Percentiles rank a stretch among this genome's conserved stretches.
Conservation (phyloP, 2,888 invertebrate species). For the Epicampocera succincta region DNA sequence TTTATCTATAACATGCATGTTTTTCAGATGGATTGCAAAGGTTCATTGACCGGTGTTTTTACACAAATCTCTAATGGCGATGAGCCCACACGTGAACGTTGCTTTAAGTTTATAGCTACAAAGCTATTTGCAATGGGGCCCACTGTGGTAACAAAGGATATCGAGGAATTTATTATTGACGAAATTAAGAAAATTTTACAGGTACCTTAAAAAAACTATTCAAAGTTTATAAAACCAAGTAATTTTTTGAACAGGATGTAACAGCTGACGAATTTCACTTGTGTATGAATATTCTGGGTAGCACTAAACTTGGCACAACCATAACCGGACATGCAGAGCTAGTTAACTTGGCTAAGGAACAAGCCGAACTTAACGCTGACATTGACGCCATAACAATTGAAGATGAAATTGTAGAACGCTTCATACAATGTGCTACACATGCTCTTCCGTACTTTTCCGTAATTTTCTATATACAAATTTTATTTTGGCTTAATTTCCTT, state of each 20-base stretch:
- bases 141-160: constrained; percentile 90
- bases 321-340: constrained; percentile 93
- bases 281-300: constrained; percentile 92
- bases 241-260: constrained; percentile 85
- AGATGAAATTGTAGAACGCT: constrained; percentile 88
- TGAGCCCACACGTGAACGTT: constrained; percentile 91
- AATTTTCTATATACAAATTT: constrained; percentile 79
- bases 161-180: constrained; percentile 91
- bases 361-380: constrained; percentile 90
- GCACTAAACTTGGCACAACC: constrained; percentile 91
- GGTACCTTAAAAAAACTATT: constrained; percentile 81
- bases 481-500: background rate
- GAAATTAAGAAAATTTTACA: constrained; percentile 93
- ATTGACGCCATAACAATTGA: constrained; percentile 82
- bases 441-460: constrained; percentile 94
- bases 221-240: background rate
- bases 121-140: constrained; percentile 91
- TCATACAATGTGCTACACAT: constrained; percentile 93
- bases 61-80: constrained; percentile 87
- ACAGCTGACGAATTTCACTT: constrained; percentile 95
- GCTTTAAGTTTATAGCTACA: constrained; percentile 92
- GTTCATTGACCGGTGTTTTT: constrained; percentile 86
- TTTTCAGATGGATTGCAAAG: constrained; percentile 80
- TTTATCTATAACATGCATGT: background rate
- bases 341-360: constrained; percentile 91